Evolutionary conservation across 2,888 invertebrate genomes (phyloP).

Genomic region (Gnatocerus cornutus): DNA sequence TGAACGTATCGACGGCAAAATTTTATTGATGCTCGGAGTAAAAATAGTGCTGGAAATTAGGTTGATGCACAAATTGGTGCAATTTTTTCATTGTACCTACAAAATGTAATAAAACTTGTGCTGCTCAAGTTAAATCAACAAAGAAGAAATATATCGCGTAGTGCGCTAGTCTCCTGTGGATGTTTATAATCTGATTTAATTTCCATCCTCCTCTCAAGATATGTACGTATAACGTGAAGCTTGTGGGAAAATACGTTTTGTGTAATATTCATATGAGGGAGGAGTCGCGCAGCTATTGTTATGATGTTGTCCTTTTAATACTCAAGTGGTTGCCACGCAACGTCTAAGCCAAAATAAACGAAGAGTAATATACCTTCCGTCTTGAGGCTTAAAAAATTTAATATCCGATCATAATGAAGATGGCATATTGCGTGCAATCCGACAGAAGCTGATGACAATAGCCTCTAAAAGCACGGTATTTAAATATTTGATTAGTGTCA

Average conservation of each 20-base stretch:
- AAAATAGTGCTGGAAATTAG: no score
- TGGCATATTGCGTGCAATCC: constrained; percentile 33
- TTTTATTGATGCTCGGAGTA: neutral
- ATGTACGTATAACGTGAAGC: neutral
- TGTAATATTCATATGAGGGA: constrained; percentile 6
- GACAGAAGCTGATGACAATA: constrained; percentile 35
- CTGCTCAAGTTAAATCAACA: no score
- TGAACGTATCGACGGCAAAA: neutral
- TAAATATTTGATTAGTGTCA: constrained; percentile 45
- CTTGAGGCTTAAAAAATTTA: constrained; percentile 41
- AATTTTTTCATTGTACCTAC: no score
- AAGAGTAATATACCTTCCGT: constrained; percentile 31
- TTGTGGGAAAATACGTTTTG: constrained; percentile 7
- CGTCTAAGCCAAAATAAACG: constrained; percentile 42
- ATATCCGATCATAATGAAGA: constrained; percentile 39
- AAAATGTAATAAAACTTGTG: no score
- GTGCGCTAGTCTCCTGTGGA: no score
- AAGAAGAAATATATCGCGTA: no score
- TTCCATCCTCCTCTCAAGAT: no score
- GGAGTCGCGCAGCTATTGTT: constrained; percentile 14
- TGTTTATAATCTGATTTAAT: no score
- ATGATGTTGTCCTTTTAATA: constrained; percentile 35
- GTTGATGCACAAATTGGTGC: no score
- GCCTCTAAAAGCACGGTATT: constrained; percentile 23
- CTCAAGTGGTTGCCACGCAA: constrained; percentile 36